Evolutionary conservation across 2,888 invertebrate species (phyloP), one percentile per base, ranked within the genome.

Genomic region (Drosophila yooni): DNA sequence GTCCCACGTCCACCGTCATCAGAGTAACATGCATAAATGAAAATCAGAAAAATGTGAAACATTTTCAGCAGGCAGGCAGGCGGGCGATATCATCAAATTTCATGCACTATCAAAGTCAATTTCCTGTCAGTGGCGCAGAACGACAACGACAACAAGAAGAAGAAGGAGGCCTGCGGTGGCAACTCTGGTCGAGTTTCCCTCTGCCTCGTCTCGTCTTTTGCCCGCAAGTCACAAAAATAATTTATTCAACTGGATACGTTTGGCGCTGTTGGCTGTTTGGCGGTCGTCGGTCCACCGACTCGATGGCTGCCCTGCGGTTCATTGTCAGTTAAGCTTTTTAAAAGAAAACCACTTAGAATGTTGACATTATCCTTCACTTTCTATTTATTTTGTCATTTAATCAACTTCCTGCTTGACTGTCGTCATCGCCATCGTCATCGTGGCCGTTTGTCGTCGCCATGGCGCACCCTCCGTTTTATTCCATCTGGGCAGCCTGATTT

Each of bases 311-410:
- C 86, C 90, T 87, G 86, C 90, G 90, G 86, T 87, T 87, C 86
- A 87, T 90, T 87, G 90, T 87, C 83, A 81, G 82, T 85, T 89
- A 83, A 91, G 90, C 88, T 86, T 86, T 84, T 80, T 79, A 80
- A 83, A 90, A 89, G 83, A 90, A 89, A 91, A 90, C 83, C 88
- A 90, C 90, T 92, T 91, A 88, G 89, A 88, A 82, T 91, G 87
- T 92, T 91, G 92, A 91, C 90, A 89, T 89, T 91, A 90, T 89
- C 79, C 83, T 89, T 82, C 82, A 83, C 79, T 79, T 81, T 82
- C 77, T 90, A 83, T 91, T 92, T 91, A 88, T 89, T 92, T 81
- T 85, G 84, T 88, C 85, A 90, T 91, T 91, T 91, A 88, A 91
- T 91, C 91, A 89, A 89, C 84, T 91, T 78, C 82, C 85, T 86